A percentile compares a stretch with the other conserved stretches of the same genome.
These are phyloP conservation scores for Anthopleura xanthogrammica DNA, from an alignment of 92 coral and sea anemone genomes.

Conservation along the genomic window DNA sequence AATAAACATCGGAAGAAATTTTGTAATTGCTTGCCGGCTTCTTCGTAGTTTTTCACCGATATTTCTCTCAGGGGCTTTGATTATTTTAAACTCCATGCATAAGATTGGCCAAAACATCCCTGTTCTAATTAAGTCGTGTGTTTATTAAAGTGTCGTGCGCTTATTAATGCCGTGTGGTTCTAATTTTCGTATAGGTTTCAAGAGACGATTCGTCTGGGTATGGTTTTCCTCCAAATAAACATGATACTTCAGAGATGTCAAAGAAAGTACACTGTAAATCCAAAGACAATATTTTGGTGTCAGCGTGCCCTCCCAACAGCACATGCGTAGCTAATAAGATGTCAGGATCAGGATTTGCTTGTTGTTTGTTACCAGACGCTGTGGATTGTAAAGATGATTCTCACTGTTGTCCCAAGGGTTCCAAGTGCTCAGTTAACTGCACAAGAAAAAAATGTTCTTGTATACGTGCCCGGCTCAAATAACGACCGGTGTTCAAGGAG, in stretches of 20 bases:
- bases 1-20: neutral
- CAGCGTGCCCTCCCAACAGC: constrained; percentile 66
- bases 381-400: constrained; percentile 63
- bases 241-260: neutral
- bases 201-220: neutral
- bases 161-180: neutral
- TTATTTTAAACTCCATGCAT: neutral
- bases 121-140: neutral
- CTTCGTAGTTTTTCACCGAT: neutral
- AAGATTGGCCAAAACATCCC: neutral
- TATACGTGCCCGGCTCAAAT: neutral
- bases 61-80: neutral
- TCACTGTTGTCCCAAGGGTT: constrained; percentile 79
- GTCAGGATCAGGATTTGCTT: constrained; percentile 65
- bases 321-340: constrained; percentile 52
- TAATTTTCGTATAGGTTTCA: neutral
- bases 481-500: too few relatives aligned
- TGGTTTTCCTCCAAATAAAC: neutral
- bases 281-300: constrained; percentile 31
- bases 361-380: constrained; percentile 66
- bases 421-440: constrained; percentile 53
- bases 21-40: neutral
- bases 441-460: constrained; percentile 43
- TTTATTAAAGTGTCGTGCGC: neutral
- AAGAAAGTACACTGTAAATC: constrained; percentile 32